Evolutionary conservation across 2,113 vertebrate species (phyloP).

Genomic region (Rhabdornis inornatus): DNA sequence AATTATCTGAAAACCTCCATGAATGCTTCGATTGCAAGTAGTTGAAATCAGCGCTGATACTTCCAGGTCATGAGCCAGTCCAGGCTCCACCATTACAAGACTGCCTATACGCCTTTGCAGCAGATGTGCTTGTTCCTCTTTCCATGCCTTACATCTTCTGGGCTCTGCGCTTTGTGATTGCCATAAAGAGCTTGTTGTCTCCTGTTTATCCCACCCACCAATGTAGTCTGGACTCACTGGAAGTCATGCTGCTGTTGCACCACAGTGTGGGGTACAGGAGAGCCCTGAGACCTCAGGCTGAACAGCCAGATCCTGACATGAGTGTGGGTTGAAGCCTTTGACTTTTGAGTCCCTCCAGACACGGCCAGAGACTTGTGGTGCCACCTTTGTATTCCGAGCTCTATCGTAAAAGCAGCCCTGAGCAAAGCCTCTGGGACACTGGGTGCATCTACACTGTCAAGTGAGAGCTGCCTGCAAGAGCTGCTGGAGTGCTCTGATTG

Average conservation of each 20-base stretch:
- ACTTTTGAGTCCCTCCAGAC: neutral
- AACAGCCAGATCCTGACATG: neutral
- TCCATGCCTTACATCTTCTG: neutral
- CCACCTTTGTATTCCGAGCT: neutral
- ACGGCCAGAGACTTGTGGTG: neutral
- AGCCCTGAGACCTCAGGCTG: neutral
- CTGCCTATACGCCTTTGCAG: neutral
- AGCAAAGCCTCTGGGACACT: neutral
- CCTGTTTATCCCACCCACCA: neutral
- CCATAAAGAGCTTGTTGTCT: neutral
- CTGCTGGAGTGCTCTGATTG: neutral
- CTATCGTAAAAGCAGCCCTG: neutral
- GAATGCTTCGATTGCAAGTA: neutral
- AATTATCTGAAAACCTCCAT: neutral
- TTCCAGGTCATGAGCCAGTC: neutral
- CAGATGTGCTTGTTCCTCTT: neutral
- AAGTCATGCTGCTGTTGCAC: accelerated
- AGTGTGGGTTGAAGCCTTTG: neutral
- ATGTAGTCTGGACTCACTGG: accelerated
- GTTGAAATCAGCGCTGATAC: neutral
- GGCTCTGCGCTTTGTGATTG: neutral
- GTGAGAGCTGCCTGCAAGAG: neutral
- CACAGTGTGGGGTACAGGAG: no score
- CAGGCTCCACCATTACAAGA: neutral
- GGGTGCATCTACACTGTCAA: no score